A percentile compares a stretch with the other conserved stretches of the same genome.
Evolutionary conservation across 2,113 vertebrate species (phyloP).

Genomic region (Misgurnus anguillicaudatus): DNA sequence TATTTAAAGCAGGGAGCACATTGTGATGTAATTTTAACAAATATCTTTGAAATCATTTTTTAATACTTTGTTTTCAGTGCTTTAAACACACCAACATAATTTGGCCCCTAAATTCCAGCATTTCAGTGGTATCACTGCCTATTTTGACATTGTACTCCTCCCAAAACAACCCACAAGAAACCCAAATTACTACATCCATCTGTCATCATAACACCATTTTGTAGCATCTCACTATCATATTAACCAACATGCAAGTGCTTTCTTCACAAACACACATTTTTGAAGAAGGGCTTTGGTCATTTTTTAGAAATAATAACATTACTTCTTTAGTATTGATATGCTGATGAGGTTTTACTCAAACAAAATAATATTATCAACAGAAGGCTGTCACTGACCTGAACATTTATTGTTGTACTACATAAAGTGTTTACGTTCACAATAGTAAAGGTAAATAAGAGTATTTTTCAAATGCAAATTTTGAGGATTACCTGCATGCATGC

Average conservation of each 20-base stretch:
- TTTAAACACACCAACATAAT: not conserved
- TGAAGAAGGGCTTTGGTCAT: conserved; percentile 52
- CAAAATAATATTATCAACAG: not conserved
- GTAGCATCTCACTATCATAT: not conserved
- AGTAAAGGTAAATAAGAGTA: not conserved
- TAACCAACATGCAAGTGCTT: conserved; percentile 32
- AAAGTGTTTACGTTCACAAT: not conserved
- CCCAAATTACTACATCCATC: conserved; percentile 35
- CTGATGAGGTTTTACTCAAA: not conserved
- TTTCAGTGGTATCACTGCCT: not conserved
- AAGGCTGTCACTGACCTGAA: not conserved
- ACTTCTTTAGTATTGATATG: not conserved
- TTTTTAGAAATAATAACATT: conserved; percentile 15
- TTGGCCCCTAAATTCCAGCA: conserved; percentile 33
- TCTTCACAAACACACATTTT: conserved; percentile 32
- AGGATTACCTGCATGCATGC: conserved; percentile 15
- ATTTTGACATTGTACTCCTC: not conserved
- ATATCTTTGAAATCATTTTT: too few relatives aligned
- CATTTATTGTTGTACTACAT: not conserved
- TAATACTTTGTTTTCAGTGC: too few relatives aligned
- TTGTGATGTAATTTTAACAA: not conserved
- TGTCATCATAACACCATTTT: conserved; percentile 30
- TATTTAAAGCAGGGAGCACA: not conserved
- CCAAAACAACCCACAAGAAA: not conserved
- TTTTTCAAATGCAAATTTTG: not conserved